phyloP scores from a whole-genome alignment of 2,888 invertebrate species.

The Molorchus minor region DNA sequence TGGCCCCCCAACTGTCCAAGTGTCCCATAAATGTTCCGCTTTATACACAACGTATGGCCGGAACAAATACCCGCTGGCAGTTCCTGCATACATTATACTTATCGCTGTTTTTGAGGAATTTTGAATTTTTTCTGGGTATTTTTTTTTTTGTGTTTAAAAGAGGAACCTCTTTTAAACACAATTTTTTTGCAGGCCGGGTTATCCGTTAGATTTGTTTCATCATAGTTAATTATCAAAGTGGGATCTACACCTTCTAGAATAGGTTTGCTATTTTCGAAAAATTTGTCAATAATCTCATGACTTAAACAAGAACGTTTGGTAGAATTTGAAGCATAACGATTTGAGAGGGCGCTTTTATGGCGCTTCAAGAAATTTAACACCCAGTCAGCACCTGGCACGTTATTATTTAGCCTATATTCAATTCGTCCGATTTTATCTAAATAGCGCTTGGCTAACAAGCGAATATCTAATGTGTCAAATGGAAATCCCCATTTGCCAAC shows the following conservation, averaged over 20 bases:
- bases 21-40: constrained; percentile 28
- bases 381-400: not conserved
- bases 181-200: constrained; percentile 27
- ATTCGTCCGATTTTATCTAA: constrained; percentile 14
- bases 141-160: too few relatives aligned
- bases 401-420: not conserved
- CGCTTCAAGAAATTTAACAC: not conserved
- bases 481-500: constrained; percentile 19
- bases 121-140: constrained; percentile 28
- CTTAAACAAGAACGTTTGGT: constrained; percentile 15
- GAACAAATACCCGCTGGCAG: constrained; percentile 53
- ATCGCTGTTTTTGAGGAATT: constrained; percentile 33
- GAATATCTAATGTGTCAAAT: constrained; percentile 16
- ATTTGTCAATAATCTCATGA: not conserved
- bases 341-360: constrained; percentile 10
- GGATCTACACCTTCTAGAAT: not conserved
- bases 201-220: constrained; percentile 35
- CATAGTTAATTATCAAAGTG: constrained; percentile 27
- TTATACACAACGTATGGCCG: constrained; percentile 60
- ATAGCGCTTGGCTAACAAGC: constrained; percentile 16
- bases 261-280: not conserved
- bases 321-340: constrained; percentile 17
- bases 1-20: constrained; percentile 59
- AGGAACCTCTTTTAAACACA: constrained; percentile 29
- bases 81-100: constrained; percentile 27